A percentile compares a stretch with the other conserved stretches of the same genome.
These are phyloP conservation scores for Dicerorhinus sumatrensis DNA, from an alignment of 2,113 vertebrate genomes.

Conservation along the genomic window DNA sequence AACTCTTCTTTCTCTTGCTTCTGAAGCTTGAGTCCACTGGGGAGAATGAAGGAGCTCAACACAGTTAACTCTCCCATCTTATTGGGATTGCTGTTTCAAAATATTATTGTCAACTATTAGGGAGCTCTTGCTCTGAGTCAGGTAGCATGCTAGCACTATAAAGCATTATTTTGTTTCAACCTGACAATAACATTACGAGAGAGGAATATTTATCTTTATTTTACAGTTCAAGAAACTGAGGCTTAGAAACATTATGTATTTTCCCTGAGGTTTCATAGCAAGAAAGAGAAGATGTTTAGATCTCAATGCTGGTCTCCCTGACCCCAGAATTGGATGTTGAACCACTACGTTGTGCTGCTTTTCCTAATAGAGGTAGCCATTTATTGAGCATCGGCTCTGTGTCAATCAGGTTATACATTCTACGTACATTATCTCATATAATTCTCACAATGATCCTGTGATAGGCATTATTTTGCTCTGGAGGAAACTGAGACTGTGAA, in stretches of 20 bases:
- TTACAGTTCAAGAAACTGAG: not conserved
- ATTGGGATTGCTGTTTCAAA: not conserved
- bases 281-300: not conserved
- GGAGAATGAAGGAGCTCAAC: not conserved
- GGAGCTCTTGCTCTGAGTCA: not conserved
- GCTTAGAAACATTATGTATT: not conserved
- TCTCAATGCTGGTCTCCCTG: not conserved
- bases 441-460: not conserved
- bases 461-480: not conserved
- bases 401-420: not conserved
- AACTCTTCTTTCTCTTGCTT: not conserved
- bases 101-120: not conserved
- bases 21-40: not conserved
- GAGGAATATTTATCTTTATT: constrained; percentile 10
- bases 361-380: not conserved
- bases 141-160: not conserved
- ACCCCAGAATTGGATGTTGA: not conserved
- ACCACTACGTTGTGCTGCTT: not conserved
- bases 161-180: constrained; percentile 24
- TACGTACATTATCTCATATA: not conserved
- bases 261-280: not conserved
- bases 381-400: not conserved
- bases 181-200: not conserved
- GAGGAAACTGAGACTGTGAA: not conserved
- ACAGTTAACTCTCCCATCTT: not conserved